phyloP scores from a whole-genome alignment of 2,888 invertebrate genomes.

The Melinopterus prodromus region DNA sequence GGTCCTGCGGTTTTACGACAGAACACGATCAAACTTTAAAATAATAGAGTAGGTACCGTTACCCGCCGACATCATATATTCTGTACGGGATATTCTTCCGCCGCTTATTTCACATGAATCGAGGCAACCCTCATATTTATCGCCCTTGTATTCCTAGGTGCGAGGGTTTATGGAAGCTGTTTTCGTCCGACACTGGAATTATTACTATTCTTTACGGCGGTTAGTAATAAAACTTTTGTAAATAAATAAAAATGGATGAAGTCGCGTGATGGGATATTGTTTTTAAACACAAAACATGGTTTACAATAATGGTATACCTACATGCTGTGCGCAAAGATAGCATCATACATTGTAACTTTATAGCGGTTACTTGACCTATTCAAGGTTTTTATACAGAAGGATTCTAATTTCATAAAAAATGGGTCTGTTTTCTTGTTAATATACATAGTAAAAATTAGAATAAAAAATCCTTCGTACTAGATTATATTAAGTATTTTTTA shows the following conservation, averaged over 20 bases:
- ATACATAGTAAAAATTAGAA: no score
- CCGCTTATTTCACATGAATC: not conserved
- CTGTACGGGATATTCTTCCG: not conserved
- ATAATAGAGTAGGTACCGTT: not conserved
- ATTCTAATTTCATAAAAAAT: no score
- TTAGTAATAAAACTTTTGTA: not conserved
- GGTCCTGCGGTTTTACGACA: not conserved
- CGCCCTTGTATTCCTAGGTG: not conserved
- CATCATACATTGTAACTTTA: no score
- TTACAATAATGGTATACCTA: no score
- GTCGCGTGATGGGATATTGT: not conserved
- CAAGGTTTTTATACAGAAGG: no score
- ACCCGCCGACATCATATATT: not conserved
- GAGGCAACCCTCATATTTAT: not conserved
- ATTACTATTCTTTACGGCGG: not conserved
- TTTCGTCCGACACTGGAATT: not conserved
- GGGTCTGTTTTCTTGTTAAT: no score
- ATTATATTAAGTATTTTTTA: no score
- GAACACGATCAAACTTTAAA: not conserved
- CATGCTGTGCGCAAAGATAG: no score
- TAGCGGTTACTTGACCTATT: no score
- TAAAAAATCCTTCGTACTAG: no score
- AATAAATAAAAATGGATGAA: not conserved
- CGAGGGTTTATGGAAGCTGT: not conserved
- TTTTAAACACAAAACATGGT: not conserved